Percentiles rank a stretch among this genome's conserved stretches.
phyloP scores from a whole-genome alignment of 2,113 vertebrate species.

The Pygoscelis adeliae region DNA sequence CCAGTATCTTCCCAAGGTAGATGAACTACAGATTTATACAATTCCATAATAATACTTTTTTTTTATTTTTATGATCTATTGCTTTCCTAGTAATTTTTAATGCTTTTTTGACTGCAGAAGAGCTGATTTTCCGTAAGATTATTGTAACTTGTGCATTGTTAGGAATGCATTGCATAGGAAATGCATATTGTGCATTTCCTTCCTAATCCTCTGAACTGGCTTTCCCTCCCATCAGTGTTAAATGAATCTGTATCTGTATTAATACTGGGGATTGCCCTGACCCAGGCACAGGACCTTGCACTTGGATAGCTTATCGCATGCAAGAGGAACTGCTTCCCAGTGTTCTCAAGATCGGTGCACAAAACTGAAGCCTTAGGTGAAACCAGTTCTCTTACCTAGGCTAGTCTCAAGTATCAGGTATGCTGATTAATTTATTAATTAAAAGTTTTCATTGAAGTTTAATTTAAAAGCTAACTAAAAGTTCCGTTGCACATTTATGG shows the following conservation, averaged over 20 bases:
- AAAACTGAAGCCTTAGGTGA: background rate
- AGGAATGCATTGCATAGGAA: too few species aligned
- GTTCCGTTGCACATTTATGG: background rate
- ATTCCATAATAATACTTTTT: rapidly evolving
- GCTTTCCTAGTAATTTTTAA: background rate
- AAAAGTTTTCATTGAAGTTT: background rate
- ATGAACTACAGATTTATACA: background rate
- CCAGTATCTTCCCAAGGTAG: background rate
- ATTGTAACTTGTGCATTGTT: background rate
- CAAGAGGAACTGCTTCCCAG: background rate
- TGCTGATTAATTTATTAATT: background rate
- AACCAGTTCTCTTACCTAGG: background rate
- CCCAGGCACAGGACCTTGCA: rapidly evolving
- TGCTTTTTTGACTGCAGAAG: background rate
- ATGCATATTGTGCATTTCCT: background rate
- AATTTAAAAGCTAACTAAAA: background rate
- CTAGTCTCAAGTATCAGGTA: background rate
- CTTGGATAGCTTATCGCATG: rapidly evolving
- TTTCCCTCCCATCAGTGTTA: background rate
- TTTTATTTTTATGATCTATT: background rate
- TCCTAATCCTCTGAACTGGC: background rate
- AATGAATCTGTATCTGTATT: background rate
- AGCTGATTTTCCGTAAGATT: background rate
- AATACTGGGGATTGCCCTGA: rapidly evolving
- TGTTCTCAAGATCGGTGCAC: background rate